Evolutionary conservation across 2,888 invertebrate species (phyloP).

Genomic region (Atethmia centrago): DNA sequence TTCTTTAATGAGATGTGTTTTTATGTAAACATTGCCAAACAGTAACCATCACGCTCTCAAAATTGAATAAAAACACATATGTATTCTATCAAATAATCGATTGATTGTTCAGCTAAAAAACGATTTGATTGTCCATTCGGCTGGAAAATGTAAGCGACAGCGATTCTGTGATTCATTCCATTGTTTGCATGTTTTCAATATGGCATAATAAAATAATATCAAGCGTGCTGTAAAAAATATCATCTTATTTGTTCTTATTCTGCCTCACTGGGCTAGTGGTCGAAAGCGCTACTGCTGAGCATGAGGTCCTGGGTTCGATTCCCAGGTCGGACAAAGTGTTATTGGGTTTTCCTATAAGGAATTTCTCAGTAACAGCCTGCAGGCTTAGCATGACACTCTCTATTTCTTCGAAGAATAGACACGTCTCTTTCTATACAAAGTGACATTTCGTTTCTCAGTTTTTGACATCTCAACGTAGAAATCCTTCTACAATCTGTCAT

Average conservation of each 20-base stretch:
- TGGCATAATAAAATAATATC: constrained; percentile 1
- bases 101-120: constrained; percentile 37
- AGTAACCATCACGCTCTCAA: too few relatives aligned
- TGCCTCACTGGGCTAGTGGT: background rate
- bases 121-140: constrained; percentile 33
- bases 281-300: too few relatives aligned
- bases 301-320: background rate
- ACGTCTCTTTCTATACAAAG: too few relatives aligned
- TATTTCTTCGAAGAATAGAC: too few relatives aligned
- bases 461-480: too few relatives aligned
- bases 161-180: constrained; percentile 25
- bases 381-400: too few relatives aligned
- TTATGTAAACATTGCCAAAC: too few relatives aligned
- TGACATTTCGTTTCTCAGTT: too few relatives aligned
- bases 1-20: too few relatives aligned
- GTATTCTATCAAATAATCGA: constrained; percentile 5
- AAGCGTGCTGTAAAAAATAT: background rate
- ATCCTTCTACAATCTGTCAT: too few relatives aligned
- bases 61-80: background rate
- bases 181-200: constrained; percentile 41
- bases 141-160: constrained; percentile 37
- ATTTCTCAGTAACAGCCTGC: background rate
- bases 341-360: too few relatives aligned
- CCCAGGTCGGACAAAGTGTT: background rate
- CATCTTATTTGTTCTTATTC: background rate